Percentiles rank a stretch among this genome's conserved stretches.
These are phyloP conservation scores for Neodiprion pinetum DNA, from an alignment of 1,140 invertebrate species.

Conservation along the genomic window DNA sequence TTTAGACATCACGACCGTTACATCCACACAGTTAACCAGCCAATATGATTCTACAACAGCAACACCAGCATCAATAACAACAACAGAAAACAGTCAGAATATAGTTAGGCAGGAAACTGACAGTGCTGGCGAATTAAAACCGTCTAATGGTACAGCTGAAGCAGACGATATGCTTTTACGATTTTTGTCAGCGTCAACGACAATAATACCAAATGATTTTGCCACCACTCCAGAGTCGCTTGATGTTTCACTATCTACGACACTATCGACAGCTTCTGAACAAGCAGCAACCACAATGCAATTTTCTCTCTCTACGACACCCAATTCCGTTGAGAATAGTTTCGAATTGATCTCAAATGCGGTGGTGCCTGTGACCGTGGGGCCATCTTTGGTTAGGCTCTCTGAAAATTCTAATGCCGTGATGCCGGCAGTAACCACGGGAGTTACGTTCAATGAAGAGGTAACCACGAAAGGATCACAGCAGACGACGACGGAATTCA, in stretches of 20 bases:
- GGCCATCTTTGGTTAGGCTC: neutral
- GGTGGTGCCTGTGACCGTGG: neutral
- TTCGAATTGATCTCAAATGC: neutral
- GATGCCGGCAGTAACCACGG: neutral
- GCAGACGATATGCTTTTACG: neutral
- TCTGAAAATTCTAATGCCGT: neutral
- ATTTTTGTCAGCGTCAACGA: neutral
- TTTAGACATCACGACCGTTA: neutral
- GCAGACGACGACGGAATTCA: neutral
- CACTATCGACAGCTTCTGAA: neutral
- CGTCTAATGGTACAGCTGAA: neutral
- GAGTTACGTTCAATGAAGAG: conserved; percentile 18
- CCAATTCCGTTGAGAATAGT: neutral
- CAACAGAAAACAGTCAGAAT: neutral
- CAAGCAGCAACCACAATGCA: neutral
- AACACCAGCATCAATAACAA: neutral
- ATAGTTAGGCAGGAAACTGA: neutral
- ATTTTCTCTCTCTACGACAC: neutral
- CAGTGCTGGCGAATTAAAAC: neutral
- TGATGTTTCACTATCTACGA: neutral
- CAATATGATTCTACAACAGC: neutral
- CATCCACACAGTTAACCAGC: neutral
- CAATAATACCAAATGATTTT: neutral
- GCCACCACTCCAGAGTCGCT: neutral
- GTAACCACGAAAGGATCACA: neutral